phyloP scores from a whole-genome alignment of 2,797 vertebrate genomes.

The Anableps anableps region DNA sequence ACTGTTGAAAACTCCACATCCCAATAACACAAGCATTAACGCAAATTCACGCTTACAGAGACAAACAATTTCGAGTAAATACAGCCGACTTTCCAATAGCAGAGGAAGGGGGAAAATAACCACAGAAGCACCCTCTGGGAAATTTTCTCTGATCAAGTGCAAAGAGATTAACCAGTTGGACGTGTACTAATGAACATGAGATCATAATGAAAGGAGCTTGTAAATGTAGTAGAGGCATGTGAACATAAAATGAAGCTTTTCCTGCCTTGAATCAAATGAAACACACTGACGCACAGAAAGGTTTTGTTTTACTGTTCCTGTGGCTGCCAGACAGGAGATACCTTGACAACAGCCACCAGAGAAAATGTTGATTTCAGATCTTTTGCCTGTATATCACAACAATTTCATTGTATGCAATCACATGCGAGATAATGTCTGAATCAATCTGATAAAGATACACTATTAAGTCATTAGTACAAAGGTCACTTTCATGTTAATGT shows the following conservation, averaged over 20 bases:
- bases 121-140: slow-evolving; percentile 57
- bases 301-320: slow-evolving; percentile 46
- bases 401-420: slow-evolving; percentile 33
- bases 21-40: slow-evolving; percentile 69
- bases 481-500: not conserved
- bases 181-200: slow-evolving; percentile 71
- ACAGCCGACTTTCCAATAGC: slow-evolving; percentile 50
- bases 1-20: slow-evolving; percentile 70
- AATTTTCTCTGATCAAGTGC: slow-evolving; percentile 73
- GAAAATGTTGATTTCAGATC: slow-evolving; percentile 26
- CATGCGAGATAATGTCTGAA: not conserved
- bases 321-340: slow-evolving; percentile 19
- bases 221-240: slow-evolving; percentile 72
- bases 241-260: slow-evolving; percentile 50
- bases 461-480: not conserved
- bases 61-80: slow-evolving; percentile 68
- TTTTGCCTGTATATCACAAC: slow-evolving; percentile 13
- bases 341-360: slow-evolving; percentile 33
- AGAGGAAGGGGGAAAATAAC: slow-evolving; percentile 12
- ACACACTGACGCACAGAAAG: slow-evolving; percentile 49
- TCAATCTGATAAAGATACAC: not conserved
- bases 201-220: slow-evolving; percentile 71
- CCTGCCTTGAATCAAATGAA: slow-evolving; percentile 51
- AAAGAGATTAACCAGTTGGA: slow-evolving; percentile 76
- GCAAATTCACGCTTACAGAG: slow-evolving; percentile 61